These are phyloP conservation scores for Hemibagrus wyckioides DNA, from an alignment of 2,113 vertebrate species.

Conservation along the genomic window DNA sequence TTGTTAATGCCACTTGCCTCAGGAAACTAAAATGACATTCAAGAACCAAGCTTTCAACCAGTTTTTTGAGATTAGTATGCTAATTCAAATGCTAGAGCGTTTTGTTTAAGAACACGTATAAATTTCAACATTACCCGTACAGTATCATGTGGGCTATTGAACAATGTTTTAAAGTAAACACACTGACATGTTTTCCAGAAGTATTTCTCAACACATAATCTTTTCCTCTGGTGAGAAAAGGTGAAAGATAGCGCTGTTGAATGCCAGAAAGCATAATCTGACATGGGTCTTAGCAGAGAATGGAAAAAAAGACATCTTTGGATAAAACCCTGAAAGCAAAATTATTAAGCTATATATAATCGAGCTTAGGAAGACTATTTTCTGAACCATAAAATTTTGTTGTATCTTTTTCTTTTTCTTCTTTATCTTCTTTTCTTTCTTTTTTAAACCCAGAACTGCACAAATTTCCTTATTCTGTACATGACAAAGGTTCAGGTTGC, in stretches of 20 bases:
- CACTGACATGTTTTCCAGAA: conserved; percentile 58
- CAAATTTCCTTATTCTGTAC: conserved; percentile 12
- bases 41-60: conserved; percentile 55
- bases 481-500: conserved; percentile 47
- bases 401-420: background rate
- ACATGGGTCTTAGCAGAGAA: conserved; percentile 30
- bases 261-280: conserved; percentile 43
- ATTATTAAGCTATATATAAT: conserved; percentile 7
- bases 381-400: background rate
- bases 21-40: conserved; percentile 36
- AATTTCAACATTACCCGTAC: conserved; percentile 56
- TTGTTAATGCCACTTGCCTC: conserved; percentile 58
- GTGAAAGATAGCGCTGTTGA: conserved; percentile 40
- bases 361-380: background rate
- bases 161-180: conserved; percentile 58
- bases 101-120: conserved; percentile 50
- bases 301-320: conserved; percentile 44
- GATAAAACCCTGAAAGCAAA: conserved; percentile 38
- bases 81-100: conserved; percentile 51
- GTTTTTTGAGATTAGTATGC: conserved; percentile 59
- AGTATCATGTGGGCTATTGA: conserved; percentile 49
- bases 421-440: background rate
- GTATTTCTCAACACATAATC: conserved; percentile 57
- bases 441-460: conserved; percentile 14
- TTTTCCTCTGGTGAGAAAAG: conserved; percentile 36